Evolutionary conservation across 1,140 invertebrate species (phyloP), one percentile per base, ranked within the genome.

Genomic region (Cecropterus lyciades): DNA sequence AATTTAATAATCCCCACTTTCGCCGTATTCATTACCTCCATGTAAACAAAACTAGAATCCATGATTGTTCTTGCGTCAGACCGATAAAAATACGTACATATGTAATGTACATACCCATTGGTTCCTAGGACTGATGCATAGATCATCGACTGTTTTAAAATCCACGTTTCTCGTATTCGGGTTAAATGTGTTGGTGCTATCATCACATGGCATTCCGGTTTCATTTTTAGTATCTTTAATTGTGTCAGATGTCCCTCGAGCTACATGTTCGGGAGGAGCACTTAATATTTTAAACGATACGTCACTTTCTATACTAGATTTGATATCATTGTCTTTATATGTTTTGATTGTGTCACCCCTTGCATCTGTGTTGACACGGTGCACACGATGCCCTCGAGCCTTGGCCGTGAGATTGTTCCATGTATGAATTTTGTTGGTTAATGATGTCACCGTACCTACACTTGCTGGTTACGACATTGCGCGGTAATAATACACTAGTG

Each of bases 11-110:
- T 56, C 11, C 52, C 37, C 40, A 57, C 40, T 60, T 46, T 33
- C 27, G 17, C 48, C 20, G 42, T 65, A 14, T 56, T 48, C 53
- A 57, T 57, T 65, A 40, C 55, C 20, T 72, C 72, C 65, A 70
- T 69, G 77, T 88, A 88, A 85, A 88, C 85, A 86, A 88, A 88
- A 88, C 85, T 86, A 88, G 84, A 88, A 85, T 83, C 69, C 42
- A 65, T 51, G 14, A 24, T 62, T 65, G 55, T 37, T 63, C 46
- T 77, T 56, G 69, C 68, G 67, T 75, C 73, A 73, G 56, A 13
- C 17, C 37, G 33, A 70, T 45, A 45, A 62, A 69, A 70, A 67
- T 74, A 74, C 11, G 16, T 40, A 24, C 17, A 46, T 30, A 37
- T 52, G 16, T 20, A 52, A 11, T 55, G 40, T 13, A 53, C 30